Evolutionary conservation across 2,797 vertebrate genomes (phyloP), one percentile per base, ranked within the genome.

Genomic region (Trachops cirrhosus): DNA sequence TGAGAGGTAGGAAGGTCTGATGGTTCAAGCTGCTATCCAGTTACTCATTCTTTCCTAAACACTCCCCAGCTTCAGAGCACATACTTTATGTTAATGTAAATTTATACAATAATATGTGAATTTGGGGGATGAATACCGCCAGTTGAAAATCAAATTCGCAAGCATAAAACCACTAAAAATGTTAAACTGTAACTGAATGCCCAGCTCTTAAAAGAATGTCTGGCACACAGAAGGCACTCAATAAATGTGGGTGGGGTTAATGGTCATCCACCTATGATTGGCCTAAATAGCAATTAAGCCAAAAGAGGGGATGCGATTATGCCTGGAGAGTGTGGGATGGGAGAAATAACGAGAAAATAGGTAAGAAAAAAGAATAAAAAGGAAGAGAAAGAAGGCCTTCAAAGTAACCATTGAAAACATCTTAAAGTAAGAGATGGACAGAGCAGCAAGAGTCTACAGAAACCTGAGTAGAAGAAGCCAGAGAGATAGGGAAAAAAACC

Each of bases 61-160:
- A 37, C 29, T 73, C 54, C 12, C 74, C 59, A 18, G 93, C 92
- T 94, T 97, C n/a, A 46, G 75, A 64, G 89, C 46, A 93, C 75
- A 82, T 34, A 95, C 84, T 96, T 94, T 73, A 84, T 41, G 78
- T 91, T 96, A 83, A 96, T 86, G 39, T 95, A 91, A 91, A 96
- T 84, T 54, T 92, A 84, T 80, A 93, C 48, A 95, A 95, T 89
- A 96, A 96, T 93, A 97, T 95, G 89, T 91, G 64, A 83, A 95
- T 96, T 93, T 48, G 46, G 57, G 75, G 44, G 22, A 41, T 87
- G 89, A 91, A 86, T 68, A 73, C 50, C 91, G 79, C 89, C 94
- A 94, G 67, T 73, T 86, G 74, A 92, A 96, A 96, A 96, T 96
- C 92, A 95, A 96, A 96, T 84, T 91, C 50, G 62, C 50, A 93